Conservation (phyloP, 2,888 invertebrate genomes). For the Caenorhabditis uteleia region DNA sequence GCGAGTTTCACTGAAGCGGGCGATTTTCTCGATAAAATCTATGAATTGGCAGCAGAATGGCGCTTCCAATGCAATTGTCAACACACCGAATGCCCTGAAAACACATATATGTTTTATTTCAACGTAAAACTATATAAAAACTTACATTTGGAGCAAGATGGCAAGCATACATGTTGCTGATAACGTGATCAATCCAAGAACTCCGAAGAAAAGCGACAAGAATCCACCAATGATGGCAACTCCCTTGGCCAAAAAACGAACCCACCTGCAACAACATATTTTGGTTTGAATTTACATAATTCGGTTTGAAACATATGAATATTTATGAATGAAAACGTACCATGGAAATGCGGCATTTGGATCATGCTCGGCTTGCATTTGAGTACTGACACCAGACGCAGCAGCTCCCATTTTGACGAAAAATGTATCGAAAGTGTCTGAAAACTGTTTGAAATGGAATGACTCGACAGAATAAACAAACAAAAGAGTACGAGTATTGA, state of each 20-base stretch:
- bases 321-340: constrained; percentile 24
- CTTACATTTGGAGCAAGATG: constrained; percentile 65
- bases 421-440: too few species aligned
- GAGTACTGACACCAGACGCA: constrained; percentile 59
- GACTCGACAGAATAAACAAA: too few species aligned
- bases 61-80: constrained; percentile 87
- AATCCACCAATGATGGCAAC: constrained; percentile 68
- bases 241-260: constrained; percentile 66
- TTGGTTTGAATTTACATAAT: background rate
- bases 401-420: constrained; percentile 66
- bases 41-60: constrained; percentile 96
- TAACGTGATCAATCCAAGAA: constrained; percentile 63
- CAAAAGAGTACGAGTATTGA: too few species aligned
- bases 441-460: too few species aligned
- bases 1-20: constrained; percentile 75
- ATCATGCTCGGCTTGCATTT: constrained; percentile 68
- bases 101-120: background rate
- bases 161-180: constrained; percentile 65
- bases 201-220: constrained; percentile 66
- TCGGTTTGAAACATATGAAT: background rate
- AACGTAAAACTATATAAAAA: background rate
- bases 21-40: constrained; percentile 87
- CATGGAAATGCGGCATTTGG: constrained; percentile 63
- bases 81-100: constrained; percentile 81
- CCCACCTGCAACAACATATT: constrained; percentile 50